Percentiles rank a stretch among this genome's conserved stretches.
Evolutionary conservation across 2,113 vertebrate species (phyloP).

Genomic region (Eurystomus gularis): DNA sequence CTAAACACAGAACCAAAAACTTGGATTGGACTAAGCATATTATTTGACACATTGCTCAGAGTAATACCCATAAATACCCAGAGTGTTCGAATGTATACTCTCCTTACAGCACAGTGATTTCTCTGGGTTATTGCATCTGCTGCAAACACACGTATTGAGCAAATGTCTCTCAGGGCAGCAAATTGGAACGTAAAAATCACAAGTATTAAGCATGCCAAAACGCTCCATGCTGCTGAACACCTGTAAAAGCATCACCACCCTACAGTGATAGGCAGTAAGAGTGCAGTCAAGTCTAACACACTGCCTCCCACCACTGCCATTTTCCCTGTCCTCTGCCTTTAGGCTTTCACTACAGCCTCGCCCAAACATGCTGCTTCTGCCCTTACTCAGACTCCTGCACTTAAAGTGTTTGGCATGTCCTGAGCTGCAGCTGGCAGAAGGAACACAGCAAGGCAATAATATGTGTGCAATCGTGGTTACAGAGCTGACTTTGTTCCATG

Average conservation of each 20-base stretch:
- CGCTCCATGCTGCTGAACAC: background rate
- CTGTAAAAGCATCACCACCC: background rate
- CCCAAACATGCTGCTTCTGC: background rate
- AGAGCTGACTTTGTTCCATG: slow-evolving; percentile 33
- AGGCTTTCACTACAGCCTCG: background rate
- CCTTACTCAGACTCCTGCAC: background rate
- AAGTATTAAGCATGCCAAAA: background rate
- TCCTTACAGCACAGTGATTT: background rate
- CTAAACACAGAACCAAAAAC: background rate
- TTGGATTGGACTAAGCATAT: background rate
- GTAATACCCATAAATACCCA: background rate
- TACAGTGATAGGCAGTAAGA: background rate
- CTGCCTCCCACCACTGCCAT: background rate
- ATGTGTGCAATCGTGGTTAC: slow-evolving; percentile 35
- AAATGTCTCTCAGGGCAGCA: background rate
- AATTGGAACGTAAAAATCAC: background rate
- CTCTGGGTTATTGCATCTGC: background rate
- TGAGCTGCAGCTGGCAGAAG: slow-evolving; percentile 1
- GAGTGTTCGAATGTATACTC: background rate
- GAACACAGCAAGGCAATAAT: background rate
- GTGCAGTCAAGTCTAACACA: rapidly evolving
- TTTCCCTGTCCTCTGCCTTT: background rate
- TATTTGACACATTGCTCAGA: background rate
- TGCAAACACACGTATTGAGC: background rate
- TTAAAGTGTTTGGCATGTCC: background rate